A percentile compares a stretch with the other conserved stretches of the same genome.
These are phyloP conservation scores for Tenthredo mesomela DNA, from an alignment of 2,888 invertebrate genomes.

Conservation along the genomic window DNA sequence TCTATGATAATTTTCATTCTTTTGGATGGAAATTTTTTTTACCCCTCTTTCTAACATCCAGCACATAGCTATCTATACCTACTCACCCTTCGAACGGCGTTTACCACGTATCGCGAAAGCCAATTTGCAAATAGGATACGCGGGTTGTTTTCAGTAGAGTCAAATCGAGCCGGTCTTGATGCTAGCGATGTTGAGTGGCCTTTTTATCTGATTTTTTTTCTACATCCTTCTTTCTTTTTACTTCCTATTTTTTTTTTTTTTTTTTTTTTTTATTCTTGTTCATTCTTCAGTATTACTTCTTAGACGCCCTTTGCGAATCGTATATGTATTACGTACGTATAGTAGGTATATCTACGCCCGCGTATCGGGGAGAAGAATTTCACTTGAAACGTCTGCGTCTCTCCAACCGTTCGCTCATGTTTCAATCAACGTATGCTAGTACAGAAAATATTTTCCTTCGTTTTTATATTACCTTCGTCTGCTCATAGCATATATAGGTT, in stretches of 20 bases:
- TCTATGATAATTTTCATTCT: not conserved
- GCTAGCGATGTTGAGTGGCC: not conserved
- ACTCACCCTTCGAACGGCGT: not conserved
- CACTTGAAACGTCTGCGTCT: not conserved
- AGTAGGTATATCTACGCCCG: not conserved
- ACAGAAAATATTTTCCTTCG: slow-evolving; percentile 3
- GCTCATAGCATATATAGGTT: not conserved
- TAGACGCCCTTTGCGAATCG: slow-evolving; percentile 5
- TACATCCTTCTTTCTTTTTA: not conserved
- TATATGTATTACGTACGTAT: not conserved
- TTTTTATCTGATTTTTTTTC: slow-evolving; percentile 19
- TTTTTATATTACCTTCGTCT: not conserved
- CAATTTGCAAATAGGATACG: slow-evolving; percentile 75
- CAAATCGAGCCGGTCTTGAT: slow-evolving; percentile 23
- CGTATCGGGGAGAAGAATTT: not conserved
- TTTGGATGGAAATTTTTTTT: slow-evolving; percentile 15
- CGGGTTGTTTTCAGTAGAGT: slow-evolving; percentile 35
- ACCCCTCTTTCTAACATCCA: not conserved
- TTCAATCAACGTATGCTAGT: slow-evolving; percentile 28
- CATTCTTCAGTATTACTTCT: slow-evolving; percentile 20
- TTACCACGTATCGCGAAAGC: slow-evolving; percentile 63
- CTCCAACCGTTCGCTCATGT: not conserved
- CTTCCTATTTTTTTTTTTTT: not conserved
- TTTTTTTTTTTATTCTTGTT: not conserved
- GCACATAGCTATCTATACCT: not conserved